These are phyloP conservation scores for Leistus spinibarbis DNA, from an alignment of 2,888 invertebrate species.

Conservation along the genomic window DNA sequence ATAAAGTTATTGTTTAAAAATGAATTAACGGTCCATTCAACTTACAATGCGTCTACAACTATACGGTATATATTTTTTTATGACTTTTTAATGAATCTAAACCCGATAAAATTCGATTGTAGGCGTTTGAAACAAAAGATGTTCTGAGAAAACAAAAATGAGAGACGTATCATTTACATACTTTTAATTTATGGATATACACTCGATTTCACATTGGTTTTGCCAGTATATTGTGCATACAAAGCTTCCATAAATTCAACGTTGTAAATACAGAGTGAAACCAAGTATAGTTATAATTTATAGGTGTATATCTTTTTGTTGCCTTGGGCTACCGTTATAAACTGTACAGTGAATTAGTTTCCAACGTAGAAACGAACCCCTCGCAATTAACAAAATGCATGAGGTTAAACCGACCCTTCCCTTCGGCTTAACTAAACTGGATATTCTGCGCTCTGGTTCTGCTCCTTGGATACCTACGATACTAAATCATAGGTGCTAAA, in stretches of 20 bases:
- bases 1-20: too few species aligned
- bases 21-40: not conserved
- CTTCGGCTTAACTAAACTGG: not conserved
- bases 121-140: not conserved
- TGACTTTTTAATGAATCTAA: not conserved
- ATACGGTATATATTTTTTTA: not conserved
- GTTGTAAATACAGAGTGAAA: not conserved
- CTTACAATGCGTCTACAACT: not conserved
- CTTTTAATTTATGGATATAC: not conserved
- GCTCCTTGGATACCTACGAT: not conserved
- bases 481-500: conserved; percentile 13
- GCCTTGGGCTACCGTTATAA: conserved; percentile 2
- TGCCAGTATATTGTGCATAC: not conserved
- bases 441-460: conserved; percentile 3
- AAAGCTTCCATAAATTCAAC: not conserved
- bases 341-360: conserved; percentile 13
- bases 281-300: not conserved
- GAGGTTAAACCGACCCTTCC: not conserved
- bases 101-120: not conserved
- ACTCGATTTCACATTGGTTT: not conserved
- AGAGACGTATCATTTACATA: not conserved
- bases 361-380: conserved; percentile 10
- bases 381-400: conserved; percentile 12
- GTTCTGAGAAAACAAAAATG: not conserved
- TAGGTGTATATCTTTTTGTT: not conserved